phyloP scores from a whole-genome alignment of 2,797 vertebrate genomes.

The Scomberomorus guttatus region DNA sequence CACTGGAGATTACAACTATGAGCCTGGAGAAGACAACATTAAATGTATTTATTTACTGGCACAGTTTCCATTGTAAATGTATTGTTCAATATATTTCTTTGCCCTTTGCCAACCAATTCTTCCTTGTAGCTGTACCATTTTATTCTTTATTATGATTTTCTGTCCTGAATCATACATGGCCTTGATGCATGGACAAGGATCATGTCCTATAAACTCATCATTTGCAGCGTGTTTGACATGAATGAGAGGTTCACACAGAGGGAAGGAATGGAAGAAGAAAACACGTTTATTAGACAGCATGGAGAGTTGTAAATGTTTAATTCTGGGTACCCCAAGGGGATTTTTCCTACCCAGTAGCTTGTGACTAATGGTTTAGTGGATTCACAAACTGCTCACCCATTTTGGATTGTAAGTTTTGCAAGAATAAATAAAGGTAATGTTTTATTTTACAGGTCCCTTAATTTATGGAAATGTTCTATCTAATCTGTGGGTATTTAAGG shows the following conservation, averaged over 20 bases:
- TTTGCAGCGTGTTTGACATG: not conserved
- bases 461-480: too few species aligned
- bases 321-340: conserved; percentile 1
- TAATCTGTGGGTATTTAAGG: too few species aligned
- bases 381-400: conserved; percentile 3
- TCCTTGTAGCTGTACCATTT: not conserved
- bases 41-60: not conserved
- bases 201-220: not conserved
- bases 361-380: conserved; percentile 15
- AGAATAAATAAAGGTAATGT: not conserved
- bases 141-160: not conserved
- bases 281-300: not conserved
- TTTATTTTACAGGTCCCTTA: too few species aligned
- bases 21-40: not conserved
- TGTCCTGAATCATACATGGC: not conserved
- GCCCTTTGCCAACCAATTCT: not conserved
- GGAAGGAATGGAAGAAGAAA: not conserved
- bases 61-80: not conserved
- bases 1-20: not conserved
- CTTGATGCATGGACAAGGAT: not conserved
- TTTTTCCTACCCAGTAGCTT: not conserved
- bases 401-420: not conserved
- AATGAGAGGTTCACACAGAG: not conserved
- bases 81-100: not conserved
- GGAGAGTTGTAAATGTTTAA: conserved; percentile 18